These are phyloP conservation scores for Hypercompe scribonia DNA, from an alignment of 2,888 invertebrate genomes.

Conservation along the genomic window DNA sequence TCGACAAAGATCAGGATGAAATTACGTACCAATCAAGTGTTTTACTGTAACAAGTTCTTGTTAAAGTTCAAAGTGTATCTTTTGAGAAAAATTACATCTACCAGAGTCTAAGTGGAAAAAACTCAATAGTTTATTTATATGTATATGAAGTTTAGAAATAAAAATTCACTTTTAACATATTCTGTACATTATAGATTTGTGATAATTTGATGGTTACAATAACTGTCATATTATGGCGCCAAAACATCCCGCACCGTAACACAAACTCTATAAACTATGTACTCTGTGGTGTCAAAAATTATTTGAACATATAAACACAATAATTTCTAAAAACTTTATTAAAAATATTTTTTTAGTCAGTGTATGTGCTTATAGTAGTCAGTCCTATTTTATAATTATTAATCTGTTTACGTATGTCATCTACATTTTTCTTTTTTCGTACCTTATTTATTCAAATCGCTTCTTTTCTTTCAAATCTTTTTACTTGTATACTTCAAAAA, in stretches of 20 bases:
- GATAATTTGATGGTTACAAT: neutral
- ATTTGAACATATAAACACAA: too few species aligned
- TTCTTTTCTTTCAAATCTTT: too few species aligned
- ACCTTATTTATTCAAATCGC: too few species aligned
- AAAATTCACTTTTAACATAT: neutral
- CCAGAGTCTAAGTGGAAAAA: neutral
- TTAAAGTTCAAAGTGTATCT: neutral
- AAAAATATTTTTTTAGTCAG: too few species aligned
- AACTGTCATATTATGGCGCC: conserved; percentile 1
- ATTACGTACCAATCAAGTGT: neutral
- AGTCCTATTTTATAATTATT: too few species aligned
- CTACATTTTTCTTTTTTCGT: too few species aligned
- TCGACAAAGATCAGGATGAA: neutral
- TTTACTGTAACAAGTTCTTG: neutral
- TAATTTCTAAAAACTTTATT: too few species aligned
- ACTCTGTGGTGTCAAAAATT: too few species aligned
- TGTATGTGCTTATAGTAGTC: too few species aligned
- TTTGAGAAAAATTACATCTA: neutral
- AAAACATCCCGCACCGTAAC: neutral
- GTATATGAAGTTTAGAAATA: neutral
- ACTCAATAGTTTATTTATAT: neutral
- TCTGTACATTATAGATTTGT: neutral
- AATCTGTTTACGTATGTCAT: too few species aligned
- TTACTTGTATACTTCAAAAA: too few species aligned
- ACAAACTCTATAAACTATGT: too few species aligned